Conservation (phyloP, 1,140 invertebrate species). For the Drosophila tsacasi region DNA sequence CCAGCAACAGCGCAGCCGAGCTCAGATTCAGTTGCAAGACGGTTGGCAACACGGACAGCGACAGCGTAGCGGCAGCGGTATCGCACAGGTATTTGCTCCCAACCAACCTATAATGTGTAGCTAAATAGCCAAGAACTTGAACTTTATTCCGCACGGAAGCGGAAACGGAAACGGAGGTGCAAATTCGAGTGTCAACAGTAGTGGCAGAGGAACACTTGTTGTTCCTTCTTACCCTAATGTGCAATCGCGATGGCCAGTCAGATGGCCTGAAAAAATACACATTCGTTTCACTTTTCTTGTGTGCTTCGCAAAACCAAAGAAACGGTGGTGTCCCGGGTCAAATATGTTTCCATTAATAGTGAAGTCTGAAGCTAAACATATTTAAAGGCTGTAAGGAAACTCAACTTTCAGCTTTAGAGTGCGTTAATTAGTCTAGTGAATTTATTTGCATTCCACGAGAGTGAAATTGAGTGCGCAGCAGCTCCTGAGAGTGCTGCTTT, state of each 20-base stretch:
- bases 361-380: not conserved
- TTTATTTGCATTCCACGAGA: constrained; percentile 35
- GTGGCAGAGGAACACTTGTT: constrained; percentile 33
- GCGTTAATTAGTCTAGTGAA: constrained; percentile 20
- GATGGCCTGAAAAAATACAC: not conserved
- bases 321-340: not conserved
- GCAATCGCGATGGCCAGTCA: not conserved
- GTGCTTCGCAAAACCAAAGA: not conserved
- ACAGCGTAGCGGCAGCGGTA: constrained; percentile 64
- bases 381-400: not conserved
- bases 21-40: constrained; percentile 77
- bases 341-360: not conserved
- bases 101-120: constrained; percentile 10
- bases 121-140: constrained; percentile 22
- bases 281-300: not conserved
- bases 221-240: not conserved
- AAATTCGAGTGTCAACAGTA: constrained; percentile 4
- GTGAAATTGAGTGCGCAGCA: constrained; percentile 43
- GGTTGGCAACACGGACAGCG: constrained; percentile 77
- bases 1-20: constrained; percentile 39
- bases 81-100: constrained; percentile 69
- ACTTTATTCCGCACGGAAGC: constrained; percentile 8
- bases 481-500: constrained; percentile 30
- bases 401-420: constrained; percentile 2
- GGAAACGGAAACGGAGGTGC: constrained; percentile 8